Evolutionary conservation across 1,140 invertebrate genomes (phyloP), one percentile per base, ranked within the genome.

Genomic region (Coenobita brevimanus): DNA sequence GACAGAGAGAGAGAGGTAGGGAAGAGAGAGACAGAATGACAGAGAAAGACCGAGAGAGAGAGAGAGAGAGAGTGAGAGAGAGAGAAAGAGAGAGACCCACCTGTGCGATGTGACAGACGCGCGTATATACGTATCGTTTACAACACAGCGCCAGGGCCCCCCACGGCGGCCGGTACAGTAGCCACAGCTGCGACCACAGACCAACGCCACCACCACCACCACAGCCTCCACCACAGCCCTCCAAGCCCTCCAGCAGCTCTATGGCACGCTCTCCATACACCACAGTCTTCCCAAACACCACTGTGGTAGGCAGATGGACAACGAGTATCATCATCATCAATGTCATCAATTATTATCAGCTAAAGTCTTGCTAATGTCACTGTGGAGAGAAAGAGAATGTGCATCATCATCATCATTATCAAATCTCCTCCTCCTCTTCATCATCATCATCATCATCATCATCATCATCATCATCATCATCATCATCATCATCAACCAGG

Each of bases 121-220:
- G 43, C n/a, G 69, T 75, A 27, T 73, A 41, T 36, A 83, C 82
- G 27, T 50, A 73, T 30, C 67, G 82, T 50, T 83, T 83, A 38
- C 67, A 73, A 33, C 82, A 83, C 10, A 82, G 81, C 30, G 64
- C 64, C 33, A 57, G 67, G 21, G 27, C 67, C 21, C 82, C 82
- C 82, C 82, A 83, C 17, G 82, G 82, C 21, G 82, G 82, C 8
- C 82, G 82, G 30, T 83, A 83, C 6, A 83, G 43, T 8, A 83
- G 30, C 82, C 82, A 83, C 2, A 83, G 82, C 82, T 83, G 82
- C 27, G 62, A 71, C 24, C 82, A 69, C 17, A 69, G 82, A 30
- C 67, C 67, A 3, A 83, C n/a, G 30, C 43, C 60, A 50, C 82
- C 82, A n/a, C 46, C 69, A n/a, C n/a, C n/a, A n/a, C n/a, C n/a